Base-by-base conservation (phyloP, 37 sponge, comb jelly and placozoan genomes). In the Halisarca cf. caerulea region DNA sequence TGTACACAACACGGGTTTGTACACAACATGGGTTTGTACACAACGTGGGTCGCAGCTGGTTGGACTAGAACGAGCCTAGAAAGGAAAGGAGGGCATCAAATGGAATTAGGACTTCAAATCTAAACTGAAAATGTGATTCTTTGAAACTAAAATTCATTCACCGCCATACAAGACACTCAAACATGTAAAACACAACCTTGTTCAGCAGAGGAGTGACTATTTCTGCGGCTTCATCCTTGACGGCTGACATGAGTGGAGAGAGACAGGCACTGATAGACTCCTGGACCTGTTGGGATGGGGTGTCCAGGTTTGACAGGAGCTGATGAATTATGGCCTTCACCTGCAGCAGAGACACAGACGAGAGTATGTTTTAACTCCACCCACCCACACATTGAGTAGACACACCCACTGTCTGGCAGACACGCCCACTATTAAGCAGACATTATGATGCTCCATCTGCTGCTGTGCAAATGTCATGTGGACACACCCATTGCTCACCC, bases 211-310 rank as follows among this genome's bases (percentile, higher is more conserved):
- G 86, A 37, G 80, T 55, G 23, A 99, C 82, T 45, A 95, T 87
- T 2, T 91, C 82, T 33, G 88, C 84, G 24, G 96, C 94, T 8
- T 91, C 83, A 27, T 71, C 62, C 75, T 92, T 95, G 53, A 99
- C 79, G 32, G 87, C 78, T 9, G 89, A 60, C 14, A 95, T 85
- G 30, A 99, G 88, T 0, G 99, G 97, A 78, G 90, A 85, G 25
- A 99, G 87, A 44, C 99, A 99, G 78, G 69, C 77, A 24, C 97
- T 95, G 30, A 99, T 91, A 57, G 99, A 95, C 79, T 93, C 92
- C 80, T 99, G 99, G 4, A 99, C 88, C 45, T 66, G 79, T 80
- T 99, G 97, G 27, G 97, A 97, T 60, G 99, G 99, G 8, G 99
- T 99, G 86, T 92, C 93, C 81, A 99, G 84, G 59, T 93, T 88